Base-by-base conservation (phyloP, 2,113 vertebrate species). In the Saccopteryx leptura region DNA sequence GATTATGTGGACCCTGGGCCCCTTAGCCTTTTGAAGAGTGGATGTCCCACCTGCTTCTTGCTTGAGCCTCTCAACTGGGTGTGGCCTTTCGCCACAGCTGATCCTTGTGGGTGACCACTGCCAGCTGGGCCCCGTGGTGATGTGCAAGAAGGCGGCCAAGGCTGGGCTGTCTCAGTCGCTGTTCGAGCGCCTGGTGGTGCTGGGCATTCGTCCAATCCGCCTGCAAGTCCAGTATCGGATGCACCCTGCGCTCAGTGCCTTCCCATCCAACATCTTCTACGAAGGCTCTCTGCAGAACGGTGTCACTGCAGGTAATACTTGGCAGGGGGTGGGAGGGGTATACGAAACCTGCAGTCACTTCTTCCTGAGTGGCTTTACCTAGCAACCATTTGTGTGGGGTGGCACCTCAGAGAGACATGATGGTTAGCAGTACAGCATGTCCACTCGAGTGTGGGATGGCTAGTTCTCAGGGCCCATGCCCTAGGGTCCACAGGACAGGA, bases 211-310 rank as follows among this genome's bases (percentile, higher is more conserved):
- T 10, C 99, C 99, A 2, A 99, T 99, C 87, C 99, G 99, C 69
- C 98, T 99, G 90, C 99, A 99, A 97, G 99, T 99, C 96, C 99
- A 99, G 98, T 99, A 99, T 94, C 99, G 99, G 63, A 99, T 99
- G 99, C 99, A 99, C 90, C 99, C 99, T 0, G 99, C 99, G 0
- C 99, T 99, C 95, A 99, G 99, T 19, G 99, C 99, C 90, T 99
- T 99, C 91, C 99, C 99, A 0, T 99, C 99, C 97, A 99, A 99
- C 97, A 99, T 99, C 98, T 99, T 99, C 98, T 99, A 99, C 0
- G 99, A 99, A 98, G 99, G 99, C 0, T 99, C 99, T 0, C 99
- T 99, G 33, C 99, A 99, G 98, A 99, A 99, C 0, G 99, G 99
- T 0, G 99, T 99, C 93, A 99, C 99, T 0, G 99, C 99, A 97